phyloP scores from a whole-genome alignment of 2,797 vertebrate species.

The Protonibea diacanthus region DNA sequence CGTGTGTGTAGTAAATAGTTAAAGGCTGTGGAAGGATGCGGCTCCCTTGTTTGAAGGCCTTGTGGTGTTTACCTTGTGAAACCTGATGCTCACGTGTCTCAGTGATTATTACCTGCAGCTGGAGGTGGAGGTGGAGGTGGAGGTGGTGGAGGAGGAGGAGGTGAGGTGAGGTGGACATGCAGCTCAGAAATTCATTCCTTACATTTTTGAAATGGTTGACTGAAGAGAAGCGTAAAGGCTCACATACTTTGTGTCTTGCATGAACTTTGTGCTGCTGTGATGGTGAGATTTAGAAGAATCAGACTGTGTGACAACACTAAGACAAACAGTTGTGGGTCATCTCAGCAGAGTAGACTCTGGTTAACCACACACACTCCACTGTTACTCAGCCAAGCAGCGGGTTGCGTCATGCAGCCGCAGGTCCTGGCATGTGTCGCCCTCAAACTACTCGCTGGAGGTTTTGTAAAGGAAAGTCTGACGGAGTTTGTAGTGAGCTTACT shows the following conservation, averaged over 20 bases:
- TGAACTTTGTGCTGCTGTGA: background rate
- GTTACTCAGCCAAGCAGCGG: slow-evolving; percentile 14
- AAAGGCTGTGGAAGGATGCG: background rate
- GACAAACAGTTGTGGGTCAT: background rate
- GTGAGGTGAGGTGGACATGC: background rate
- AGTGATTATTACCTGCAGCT: slow-evolving; percentile 46
- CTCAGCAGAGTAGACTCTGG: background rate
- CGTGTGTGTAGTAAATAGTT: background rate
- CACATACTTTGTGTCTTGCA: background rate
- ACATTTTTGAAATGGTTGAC: slow-evolving; percentile 39
- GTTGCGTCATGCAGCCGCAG: slow-evolving; percentile 41
- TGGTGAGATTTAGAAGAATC: background rate
- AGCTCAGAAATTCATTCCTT: slow-evolving; percentile 37
- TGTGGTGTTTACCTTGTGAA: slow-evolving; percentile 19
- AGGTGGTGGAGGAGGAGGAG: background rate
- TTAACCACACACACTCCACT: slow-evolving; percentile 17
- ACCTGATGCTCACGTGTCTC: background rate
- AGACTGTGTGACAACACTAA: background rate
- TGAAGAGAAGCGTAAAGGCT: background rate
- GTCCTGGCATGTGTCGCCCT: background rate
- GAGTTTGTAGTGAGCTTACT: slow-evolving; percentile 18
- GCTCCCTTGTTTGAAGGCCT: background rate
- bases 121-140: background rate
- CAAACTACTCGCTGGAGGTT: background rate
- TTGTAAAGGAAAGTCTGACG: slow-evolving; percentile 36